Percentiles rank a stretch among this genome's conserved stretches.
Conservation (phyloP, 2,797 vertebrate genomes). For the Columba guinea region DNA sequence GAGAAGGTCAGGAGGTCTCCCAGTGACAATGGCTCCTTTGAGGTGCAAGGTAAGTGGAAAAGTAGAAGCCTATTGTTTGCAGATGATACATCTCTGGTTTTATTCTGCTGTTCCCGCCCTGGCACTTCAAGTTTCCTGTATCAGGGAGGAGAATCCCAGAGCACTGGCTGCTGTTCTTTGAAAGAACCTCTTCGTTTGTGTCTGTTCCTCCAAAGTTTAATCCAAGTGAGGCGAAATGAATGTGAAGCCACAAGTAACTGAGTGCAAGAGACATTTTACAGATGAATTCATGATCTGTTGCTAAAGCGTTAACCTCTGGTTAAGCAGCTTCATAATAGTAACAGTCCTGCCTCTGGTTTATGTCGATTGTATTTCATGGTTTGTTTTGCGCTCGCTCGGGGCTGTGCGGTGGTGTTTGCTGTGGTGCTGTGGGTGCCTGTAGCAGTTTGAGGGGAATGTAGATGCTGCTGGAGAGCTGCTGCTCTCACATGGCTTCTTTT, state of each 20-base stretch:
- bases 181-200: neutral
- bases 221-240: neutral
- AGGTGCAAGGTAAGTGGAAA: constrained; percentile 83
- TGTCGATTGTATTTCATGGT: neutral
- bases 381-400: neutral
- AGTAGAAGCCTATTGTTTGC: neutral
- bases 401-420: neutral
- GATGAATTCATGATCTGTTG: neutral
- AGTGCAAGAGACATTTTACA: neutral
- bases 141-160: neutral
- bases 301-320: neutral
- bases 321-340: neutral
- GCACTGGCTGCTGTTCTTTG: neutral
- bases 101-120: constrained; percentile 13
- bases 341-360: neutral
- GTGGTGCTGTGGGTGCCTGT: neutral
- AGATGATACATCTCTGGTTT: neutral
- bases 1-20: constrained; percentile 85
- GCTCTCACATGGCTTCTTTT: constrained; percentile 40
- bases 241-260: neutral
- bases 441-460: neutral
- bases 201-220: neutral
- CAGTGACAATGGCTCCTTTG: constrained; percentile 82
- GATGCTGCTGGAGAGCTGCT: neutral
- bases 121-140: neutral